Conservation (phyloP, 2,888 invertebrate species). For the Aphidoletes aphidimyza region DNA sequence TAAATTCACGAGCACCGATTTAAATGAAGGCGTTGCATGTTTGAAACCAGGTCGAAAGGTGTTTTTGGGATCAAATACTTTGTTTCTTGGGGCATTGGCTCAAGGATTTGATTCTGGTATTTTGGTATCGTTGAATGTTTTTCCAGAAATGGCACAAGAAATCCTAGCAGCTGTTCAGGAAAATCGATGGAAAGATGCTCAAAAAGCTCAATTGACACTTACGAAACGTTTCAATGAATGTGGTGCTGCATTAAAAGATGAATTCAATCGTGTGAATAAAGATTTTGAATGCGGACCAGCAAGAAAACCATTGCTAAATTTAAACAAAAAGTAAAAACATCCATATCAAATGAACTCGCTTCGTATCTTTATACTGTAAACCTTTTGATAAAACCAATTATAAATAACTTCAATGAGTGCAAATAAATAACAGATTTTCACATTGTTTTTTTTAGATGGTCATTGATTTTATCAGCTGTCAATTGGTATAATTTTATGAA, state of each 20-base stretch:
- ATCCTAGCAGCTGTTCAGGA: conserved; percentile 70
- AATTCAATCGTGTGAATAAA: conserved; percentile 52
- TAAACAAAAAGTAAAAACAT: conserved; percentile 47
- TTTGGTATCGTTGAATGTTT: conserved; percentile 76
- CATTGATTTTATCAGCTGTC: no score
- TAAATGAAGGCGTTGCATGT: conserved; percentile 75
- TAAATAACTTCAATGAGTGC: no score
- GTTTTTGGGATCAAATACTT: conserved; percentile 74
- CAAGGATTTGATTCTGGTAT: conserved; percentile 79
- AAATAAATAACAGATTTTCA: no score
- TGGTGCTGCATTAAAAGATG: conserved; percentile 34
- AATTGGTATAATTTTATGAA: no score
- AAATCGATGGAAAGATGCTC: conserved; percentile 47
- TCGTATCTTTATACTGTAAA: no score
- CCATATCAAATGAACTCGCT: not conserved
- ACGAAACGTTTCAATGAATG: conserved; percentile 47
- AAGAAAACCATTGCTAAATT: conserved; percentile 53
- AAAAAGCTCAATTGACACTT: conserved; percentile 21
- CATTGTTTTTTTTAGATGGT: no score
- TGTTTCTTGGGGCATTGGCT: conserved; percentile 74
- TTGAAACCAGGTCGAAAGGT: conserved; percentile 69
- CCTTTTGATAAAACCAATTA: not conserved
- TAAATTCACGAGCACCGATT: conserved; percentile 81
- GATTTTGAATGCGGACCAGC: conserved; percentile 47
- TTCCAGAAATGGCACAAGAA: conserved; percentile 70